Evolutionary conservation across 2,888 invertebrate genomes (phyloP), one percentile per base, ranked within the genome.

Genomic region (Lamellibrachia satsuma): DNA sequence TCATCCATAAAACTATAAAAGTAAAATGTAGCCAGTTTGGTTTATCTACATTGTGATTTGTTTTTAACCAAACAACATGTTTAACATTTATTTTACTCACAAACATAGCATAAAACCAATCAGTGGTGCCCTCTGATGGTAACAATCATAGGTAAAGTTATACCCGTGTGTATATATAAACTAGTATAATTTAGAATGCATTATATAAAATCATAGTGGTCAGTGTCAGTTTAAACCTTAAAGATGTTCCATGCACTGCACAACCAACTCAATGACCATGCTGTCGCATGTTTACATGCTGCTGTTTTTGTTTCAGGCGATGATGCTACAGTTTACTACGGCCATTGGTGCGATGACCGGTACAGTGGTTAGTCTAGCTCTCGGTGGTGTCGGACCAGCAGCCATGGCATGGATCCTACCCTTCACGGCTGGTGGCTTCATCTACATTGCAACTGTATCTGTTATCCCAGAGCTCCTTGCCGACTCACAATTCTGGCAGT

Each of bases 381-480:
- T 98, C 7, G 98, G 98, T 96, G 98, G 98, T 94, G 95, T 96
- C 39, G 97, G 96, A 7, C 95, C 95, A 8, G 95, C 95, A 9
- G 96, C 96, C 91, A 96, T 95, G 6, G 95, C 95, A 57, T 98
- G 99, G 97, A 98, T 99, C 92, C 97, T 99, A 93, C 99, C 99
- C 22, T 99, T 99, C 95, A 99, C 99, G 52, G 99, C 99, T 91
- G 99, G 99, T 15, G 97, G 99, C n/a, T 99, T 99, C 96, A 99
- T 99, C 96, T 99, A 99, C 96, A 99, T 99, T 95, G 99, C 99
- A 51, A 98, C 99, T 39, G 99, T 99, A 0, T 99, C 99, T 15
- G 99, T 99, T 52, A 98, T 99, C 96, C 99, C 99, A 9, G 99
- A 99, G 97, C 97, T 99, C 91, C 97, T 99, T 94, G 75, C 75